Percentiles rank a stretch among this genome's conserved stretches.
Conservation (phyloP, 2,888 invertebrate genomes). For the Tetramorium bicarinatum region DNA sequence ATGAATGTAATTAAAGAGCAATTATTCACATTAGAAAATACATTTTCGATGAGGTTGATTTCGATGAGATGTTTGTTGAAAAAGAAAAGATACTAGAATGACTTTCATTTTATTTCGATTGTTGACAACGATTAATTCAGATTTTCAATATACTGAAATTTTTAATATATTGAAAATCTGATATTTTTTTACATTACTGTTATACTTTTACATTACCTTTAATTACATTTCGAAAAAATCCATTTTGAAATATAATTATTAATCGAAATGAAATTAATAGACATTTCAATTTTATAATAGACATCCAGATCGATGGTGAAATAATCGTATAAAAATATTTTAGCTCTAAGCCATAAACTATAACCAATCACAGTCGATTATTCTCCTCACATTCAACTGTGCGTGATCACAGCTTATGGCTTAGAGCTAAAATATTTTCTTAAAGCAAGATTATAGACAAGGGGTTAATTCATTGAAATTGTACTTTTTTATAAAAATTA, state of each 20-base stretch:
- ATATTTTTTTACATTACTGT: background rate
- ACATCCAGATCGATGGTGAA: background rate
- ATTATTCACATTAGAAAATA: background rate
- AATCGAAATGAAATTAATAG: background rate
- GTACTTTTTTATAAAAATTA: background rate
- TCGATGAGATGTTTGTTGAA: background rate
- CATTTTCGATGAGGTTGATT: constrained; percentile 18
- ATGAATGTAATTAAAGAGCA: background rate
- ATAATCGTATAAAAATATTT: background rate
- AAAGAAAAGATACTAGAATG: background rate
- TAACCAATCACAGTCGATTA: too few relatives aligned
- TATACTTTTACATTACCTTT: background rate
- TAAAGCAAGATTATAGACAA: too few relatives aligned
- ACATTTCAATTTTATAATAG: constrained; percentile 12
- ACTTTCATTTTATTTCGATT: background rate
- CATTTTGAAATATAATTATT: background rate
- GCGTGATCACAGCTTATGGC: too few relatives aligned
- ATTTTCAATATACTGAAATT: background rate
- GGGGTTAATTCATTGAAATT: background rate
- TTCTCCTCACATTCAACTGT: too few relatives aligned
- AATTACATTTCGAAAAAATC: background rate
- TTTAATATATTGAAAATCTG: constrained; percentile 1
- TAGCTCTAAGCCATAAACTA: too few relatives aligned
- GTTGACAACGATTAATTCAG: background rate
- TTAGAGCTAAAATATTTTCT: too few relatives aligned